phyloP scores from a whole-genome alignment of 2,797 vertebrate genomes.

The Crax fasciolata region DNA sequence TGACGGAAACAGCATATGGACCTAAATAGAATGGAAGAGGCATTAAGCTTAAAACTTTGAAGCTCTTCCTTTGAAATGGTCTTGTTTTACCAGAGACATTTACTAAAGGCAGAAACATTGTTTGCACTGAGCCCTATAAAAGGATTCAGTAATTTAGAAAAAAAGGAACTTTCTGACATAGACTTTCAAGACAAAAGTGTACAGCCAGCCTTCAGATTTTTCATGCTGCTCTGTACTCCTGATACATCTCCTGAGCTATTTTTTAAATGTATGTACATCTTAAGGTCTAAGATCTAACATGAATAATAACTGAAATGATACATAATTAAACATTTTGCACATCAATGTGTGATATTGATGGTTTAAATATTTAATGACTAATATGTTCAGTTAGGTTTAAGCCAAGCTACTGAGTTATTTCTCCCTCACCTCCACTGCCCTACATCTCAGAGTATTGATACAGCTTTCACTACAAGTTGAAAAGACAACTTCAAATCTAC shows the following conservation, averaged over 20 bases:
- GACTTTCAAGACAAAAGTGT: background rate
- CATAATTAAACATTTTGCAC: constrained; percentile 81
- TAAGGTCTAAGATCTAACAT: constrained; percentile 78
- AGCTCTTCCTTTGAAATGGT: background rate
- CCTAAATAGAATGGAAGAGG: background rate
- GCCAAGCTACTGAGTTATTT: constrained; percentile 68
- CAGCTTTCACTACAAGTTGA: constrained; percentile 34
- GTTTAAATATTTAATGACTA: constrained; percentile 81
- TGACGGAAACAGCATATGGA: background rate
- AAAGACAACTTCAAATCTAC: constrained; percentile 50
- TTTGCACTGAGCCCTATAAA: constrained; percentile 14
- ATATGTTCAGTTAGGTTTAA: constrained; percentile 75
- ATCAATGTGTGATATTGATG: constrained; percentile 75
- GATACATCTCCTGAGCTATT: constrained; percentile 71
- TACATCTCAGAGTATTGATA: constrained; percentile 49
- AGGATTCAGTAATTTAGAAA: background rate
- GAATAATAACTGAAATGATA: constrained; percentile 79
- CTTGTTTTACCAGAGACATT: constrained; percentile 20
- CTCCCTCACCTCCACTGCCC: constrained; percentile 49
- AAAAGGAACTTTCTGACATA: background rate
- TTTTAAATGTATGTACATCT: constrained; percentile 73
- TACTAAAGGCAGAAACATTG: background rate
- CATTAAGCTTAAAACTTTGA: background rate
- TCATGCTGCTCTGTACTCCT: constrained; percentile 58
- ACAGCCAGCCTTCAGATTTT: constrained; percentile 49